Evolutionary conservation across 2,888 invertebrate species (phyloP).

Genomic region (Hirtodrosophila cameraria): DNA sequence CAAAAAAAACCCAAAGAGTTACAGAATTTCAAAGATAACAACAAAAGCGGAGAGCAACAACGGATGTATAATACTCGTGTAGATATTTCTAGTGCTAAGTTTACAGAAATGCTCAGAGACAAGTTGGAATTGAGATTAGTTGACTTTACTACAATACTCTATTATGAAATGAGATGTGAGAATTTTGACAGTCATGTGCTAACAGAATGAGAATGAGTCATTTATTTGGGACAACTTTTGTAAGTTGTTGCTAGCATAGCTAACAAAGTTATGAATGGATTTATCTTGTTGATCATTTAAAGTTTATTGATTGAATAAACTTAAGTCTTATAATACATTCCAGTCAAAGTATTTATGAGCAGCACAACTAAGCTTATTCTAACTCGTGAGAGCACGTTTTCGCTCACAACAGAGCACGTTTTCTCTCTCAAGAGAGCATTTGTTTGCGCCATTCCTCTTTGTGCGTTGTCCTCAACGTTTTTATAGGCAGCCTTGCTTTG

Average conservation of each 20-base stretch:
- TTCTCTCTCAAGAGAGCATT: too few relatives aligned
- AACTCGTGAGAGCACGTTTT: too few relatives aligned
- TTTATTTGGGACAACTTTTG: neutral
- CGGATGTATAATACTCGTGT: constrained; percentile 18
- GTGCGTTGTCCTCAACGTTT: too few relatives aligned
- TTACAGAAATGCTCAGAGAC: constrained; percentile 23
- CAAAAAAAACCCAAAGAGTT: neutral
- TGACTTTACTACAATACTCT: neutral
- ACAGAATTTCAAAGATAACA: constrained; percentile 37
- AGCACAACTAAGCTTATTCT: too few relatives aligned
- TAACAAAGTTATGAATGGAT: constrained; percentile 10
- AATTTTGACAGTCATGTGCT: constrained; percentile 27
- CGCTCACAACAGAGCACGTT: too few relatives aligned
- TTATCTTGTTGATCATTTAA: neutral
- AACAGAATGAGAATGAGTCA: constrained; percentile 22
- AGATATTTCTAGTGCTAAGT: constrained; percentile 6
- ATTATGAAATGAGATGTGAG: constrained; percentile 29
- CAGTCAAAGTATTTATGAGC: too few relatives aligned
- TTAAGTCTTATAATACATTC: too few relatives aligned
- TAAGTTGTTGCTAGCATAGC: neutral
- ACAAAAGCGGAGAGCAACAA: constrained; percentile 9
- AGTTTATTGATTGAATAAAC: too few relatives aligned
- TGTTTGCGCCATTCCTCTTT: too few relatives aligned
- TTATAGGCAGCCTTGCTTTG: too few relatives aligned
- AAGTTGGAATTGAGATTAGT: constrained; percentile 21